Conservation (phyloP, 2,888 invertebrate genomes). For the Spodoptera picta region DNA sequence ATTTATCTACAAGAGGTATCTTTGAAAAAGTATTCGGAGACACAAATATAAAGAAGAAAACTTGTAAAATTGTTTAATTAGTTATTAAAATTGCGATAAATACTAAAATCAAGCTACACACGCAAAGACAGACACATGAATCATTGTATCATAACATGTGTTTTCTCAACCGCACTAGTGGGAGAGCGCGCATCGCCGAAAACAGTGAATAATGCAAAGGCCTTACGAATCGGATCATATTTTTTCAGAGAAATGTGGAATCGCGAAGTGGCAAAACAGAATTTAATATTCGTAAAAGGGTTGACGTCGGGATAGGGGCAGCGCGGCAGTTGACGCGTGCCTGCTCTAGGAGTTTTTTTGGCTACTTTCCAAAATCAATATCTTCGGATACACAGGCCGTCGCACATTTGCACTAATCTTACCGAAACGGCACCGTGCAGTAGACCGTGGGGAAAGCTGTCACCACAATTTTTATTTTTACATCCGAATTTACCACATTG, state of each 20-base stretch:
- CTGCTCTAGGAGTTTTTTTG: conserved; percentile 86
- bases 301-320: conserved; percentile 85
- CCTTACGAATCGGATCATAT: conserved; percentile 80
- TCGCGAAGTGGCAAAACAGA: conserved; percentile 88
- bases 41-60: conserved; percentile 26
- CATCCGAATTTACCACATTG: too few species aligned
- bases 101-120: neutral
- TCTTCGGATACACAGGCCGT: conserved; percentile 84
- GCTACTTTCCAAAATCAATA: conserved; percentile 88
- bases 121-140: conserved; percentile 30
- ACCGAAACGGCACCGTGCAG: conserved; percentile 70
- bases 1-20: conserved; percentile 69
- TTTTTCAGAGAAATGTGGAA: conserved; percentile 83
- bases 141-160: conserved; percentile 43
- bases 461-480: conserved; percentile 28
- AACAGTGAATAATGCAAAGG: conserved; percentile 82
- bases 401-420: conserved; percentile 86
- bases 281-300: conserved; percentile 89
- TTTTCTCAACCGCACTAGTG: conserved; percentile 45
- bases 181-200: conserved; percentile 66
- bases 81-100: conserved; percentile 17
- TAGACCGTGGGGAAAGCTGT: conserved; percentile 36
- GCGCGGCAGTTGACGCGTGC: conserved; percentile 87
- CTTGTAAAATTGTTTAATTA: conserved; percentile 20
- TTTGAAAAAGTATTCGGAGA: conserved; percentile 53